Evolutionary conservation across 1,140 invertebrate genomes (phyloP).

Genomic region (Augochlora pura): DNA sequence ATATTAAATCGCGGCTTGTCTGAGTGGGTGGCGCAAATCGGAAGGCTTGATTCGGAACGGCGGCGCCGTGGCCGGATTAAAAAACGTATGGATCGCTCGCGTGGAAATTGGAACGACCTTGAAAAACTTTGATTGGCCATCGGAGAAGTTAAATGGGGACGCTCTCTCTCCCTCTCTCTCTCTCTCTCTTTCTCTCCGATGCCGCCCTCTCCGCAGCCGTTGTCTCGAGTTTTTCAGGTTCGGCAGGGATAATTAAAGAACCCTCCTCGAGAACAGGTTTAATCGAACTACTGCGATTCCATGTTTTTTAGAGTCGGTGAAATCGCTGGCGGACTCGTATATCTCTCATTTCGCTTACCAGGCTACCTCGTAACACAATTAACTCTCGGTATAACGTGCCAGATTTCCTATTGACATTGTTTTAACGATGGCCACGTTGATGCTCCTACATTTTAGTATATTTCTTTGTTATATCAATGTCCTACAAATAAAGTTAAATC

Average conservation of each 20-base stretch:
- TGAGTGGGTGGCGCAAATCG: slow-evolving; percentile 10
- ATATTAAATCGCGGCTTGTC: slow-evolving; percentile 14
- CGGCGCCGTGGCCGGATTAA: not conserved
- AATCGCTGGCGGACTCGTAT: not conserved
- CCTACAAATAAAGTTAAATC: too few species aligned
- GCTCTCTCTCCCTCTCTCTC: too few species aligned
- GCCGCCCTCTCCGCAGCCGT: too few species aligned
- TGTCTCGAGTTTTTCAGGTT: not conserved
- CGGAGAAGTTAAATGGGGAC: not conserved
- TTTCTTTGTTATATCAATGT: too few species aligned
- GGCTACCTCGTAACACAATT: not conserved
- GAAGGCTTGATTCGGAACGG: slow-evolving; percentile 2
- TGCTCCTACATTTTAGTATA: too few species aligned
- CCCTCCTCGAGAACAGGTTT: not conserved
- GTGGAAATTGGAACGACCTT: slow-evolving; percentile 6
- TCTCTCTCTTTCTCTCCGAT: too few species aligned
- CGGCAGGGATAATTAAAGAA: not conserved
- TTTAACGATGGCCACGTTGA: too few species aligned
- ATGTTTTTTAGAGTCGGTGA: too few species aligned
- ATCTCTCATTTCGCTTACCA: not conserved
- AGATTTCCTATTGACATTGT: too few species aligned
- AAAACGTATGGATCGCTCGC: slow-evolving; percentile 4
- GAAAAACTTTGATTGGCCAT: slow-evolving; percentile 2
- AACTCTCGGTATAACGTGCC: too few species aligned
- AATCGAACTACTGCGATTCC: not conserved